Conservation (phyloP, 2,888 invertebrate genomes). For the Pseudoips prasinana region DNA sequence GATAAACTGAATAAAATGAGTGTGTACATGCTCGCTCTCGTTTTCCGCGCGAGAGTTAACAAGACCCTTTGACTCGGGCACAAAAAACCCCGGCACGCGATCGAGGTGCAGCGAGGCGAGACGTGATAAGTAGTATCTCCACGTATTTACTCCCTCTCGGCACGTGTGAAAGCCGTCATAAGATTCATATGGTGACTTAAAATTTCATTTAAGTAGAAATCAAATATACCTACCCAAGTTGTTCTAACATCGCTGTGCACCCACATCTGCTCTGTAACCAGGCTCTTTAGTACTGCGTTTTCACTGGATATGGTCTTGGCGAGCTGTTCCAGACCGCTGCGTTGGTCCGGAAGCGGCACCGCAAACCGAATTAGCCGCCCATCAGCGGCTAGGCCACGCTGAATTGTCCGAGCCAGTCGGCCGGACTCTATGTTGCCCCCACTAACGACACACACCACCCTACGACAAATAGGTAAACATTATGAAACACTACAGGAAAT, state of each 20-base stretch:
- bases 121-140: too few species aligned
- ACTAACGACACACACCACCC: constrained; percentile 88
- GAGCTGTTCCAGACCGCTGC: constrained; percentile 87
- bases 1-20: too few species aligned
- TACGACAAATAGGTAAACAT: constrained; percentile 52
- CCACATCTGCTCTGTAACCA: constrained; percentile 74
- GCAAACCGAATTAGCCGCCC: constrained; percentile 86
- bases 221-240: constrained; percentile 67
- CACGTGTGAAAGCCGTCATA: too few species aligned
- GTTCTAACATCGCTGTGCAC: constrained; percentile 63
- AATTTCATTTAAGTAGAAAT: too few species aligned
- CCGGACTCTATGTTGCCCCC: constrained; percentile 92
- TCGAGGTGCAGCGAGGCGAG: too few species aligned
- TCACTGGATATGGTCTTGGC: constrained; percentile 59
- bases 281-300: constrained; percentile 62
- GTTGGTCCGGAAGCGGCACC: constrained; percentile 87
- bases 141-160: too few species aligned
- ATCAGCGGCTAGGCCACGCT: constrained; percentile 89
- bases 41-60: too few species aligned
- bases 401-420: constrained; percentile 88
- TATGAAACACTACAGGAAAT: too few species aligned
- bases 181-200: too few species aligned
- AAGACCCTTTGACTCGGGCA: too few species aligned
- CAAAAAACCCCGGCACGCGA: too few species aligned
- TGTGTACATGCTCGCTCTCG: too few species aligned